phyloP scores from a whole-genome alignment of 2,888 invertebrate species.

The Acleris sparsana region DNA sequence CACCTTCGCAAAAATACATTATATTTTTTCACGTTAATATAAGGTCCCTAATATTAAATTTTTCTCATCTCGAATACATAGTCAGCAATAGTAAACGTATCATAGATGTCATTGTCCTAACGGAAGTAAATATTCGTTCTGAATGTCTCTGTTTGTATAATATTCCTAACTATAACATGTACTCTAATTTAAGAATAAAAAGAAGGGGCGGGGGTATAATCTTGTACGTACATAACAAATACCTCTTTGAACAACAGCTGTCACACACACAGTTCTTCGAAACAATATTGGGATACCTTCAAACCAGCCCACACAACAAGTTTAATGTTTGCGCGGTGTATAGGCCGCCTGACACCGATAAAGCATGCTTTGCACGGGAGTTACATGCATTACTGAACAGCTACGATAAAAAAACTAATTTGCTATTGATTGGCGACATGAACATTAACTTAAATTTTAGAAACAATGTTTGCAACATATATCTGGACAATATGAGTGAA shows the following conservation, averaged over 20 bases:
- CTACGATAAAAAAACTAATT: neutral
- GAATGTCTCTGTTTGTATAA: too few species aligned
- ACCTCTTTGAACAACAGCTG: constrained; percentile 4
- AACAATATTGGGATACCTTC: neutral
- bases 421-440: constrained; percentile 23
- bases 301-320: neutral
- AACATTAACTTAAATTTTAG: constrained; percentile 22
- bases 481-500: constrained; percentile 20
- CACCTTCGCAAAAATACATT: too few species aligned
- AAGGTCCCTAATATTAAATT: too few species aligned
- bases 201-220: constrained; percentile 1
- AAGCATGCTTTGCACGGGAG: constrained; percentile 4
- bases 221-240: constrained; percentile 7
- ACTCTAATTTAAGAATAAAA: neutral
- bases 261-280: constrained; percentile 1
- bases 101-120: too few species aligned
- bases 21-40: too few species aligned
- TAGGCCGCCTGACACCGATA: constrained; percentile 10
- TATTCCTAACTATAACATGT: neutral
- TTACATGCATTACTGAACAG: neutral
- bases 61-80: too few species aligned
- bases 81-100: too few species aligned
- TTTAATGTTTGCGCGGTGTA: constrained; percentile 3
- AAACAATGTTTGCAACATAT: constrained; percentile 4
- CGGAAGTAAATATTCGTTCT: too few species aligned